Evolutionary conservation across 2,888 invertebrate genomes (phyloP).

Genomic region (Nasonovia ribisnigri): DNA sequence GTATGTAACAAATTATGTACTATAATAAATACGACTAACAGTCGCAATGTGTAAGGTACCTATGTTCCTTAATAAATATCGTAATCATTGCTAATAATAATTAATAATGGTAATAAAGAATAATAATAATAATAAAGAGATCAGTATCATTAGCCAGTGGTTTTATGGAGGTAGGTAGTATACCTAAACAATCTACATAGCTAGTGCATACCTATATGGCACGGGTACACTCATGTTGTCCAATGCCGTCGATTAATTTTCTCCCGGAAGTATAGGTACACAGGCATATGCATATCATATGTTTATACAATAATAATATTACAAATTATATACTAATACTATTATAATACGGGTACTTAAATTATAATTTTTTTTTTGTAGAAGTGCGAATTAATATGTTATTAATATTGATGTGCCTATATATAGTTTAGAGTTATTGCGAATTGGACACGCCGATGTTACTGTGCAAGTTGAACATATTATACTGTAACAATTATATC

Average conservation of each 20-base stretch:
- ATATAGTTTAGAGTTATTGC: not conserved
- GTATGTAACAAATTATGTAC: not conserved
- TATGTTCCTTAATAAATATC: not conserved
- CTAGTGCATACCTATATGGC: not conserved
- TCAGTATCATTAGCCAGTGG: not conserved
- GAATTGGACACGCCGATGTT: not conserved
- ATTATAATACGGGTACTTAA: not conserved
- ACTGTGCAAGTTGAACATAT: not conserved
- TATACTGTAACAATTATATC: not conserved
- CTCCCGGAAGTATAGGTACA: not conserved
- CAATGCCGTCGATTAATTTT: not conserved
- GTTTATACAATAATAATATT: not conserved
- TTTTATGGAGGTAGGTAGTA: not conserved
- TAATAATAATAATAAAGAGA: not conserved
- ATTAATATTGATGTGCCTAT: conserved; percentile 4
- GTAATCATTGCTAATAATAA: not conserved
- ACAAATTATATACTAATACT: not conserved
- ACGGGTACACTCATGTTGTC: not conserved
- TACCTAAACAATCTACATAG: not conserved
- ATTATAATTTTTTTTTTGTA: conserved; percentile 11
- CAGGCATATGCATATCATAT: not conserved
- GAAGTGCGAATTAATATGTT: not conserved
- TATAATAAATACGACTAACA: not conserved
- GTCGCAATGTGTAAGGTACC: not conserved
- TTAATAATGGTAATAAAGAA: conserved; percentile 19